A percentile compares a stretch with the other conserved stretches of the same genome.
Conservation (phyloP, 2,888 invertebrate species). For the Agriotes lineatus region DNA sequence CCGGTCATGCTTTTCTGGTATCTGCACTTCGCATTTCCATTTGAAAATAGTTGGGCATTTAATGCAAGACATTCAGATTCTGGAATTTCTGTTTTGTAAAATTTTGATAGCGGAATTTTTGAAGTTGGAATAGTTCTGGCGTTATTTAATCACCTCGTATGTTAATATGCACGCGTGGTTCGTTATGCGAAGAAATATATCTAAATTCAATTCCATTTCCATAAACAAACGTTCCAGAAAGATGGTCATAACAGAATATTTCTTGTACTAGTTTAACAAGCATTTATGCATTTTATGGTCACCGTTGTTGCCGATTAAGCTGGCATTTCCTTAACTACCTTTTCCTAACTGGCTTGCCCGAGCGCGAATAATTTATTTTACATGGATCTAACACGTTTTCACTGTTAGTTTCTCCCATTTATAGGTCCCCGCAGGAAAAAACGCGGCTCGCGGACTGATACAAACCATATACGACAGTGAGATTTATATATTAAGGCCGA, state of each 20-base stretch:
- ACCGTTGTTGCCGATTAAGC: conserved; percentile 16
- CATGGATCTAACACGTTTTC: conserved; percentile 26
- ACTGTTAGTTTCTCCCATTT: conserved; percentile 32
- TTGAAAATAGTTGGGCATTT: conserved; percentile 1
- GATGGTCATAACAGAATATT: conserved; percentile 13
- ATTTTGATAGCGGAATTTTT: conserved; percentile 5
- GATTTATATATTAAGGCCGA: conserved; percentile 38
- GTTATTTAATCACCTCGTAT: not conserved
- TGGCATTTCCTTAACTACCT: conserved; percentile 10
- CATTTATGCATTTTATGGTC: conserved; percentile 12
- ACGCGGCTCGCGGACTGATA: conserved; percentile 20
- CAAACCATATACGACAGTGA: conserved; percentile 33
- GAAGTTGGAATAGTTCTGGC: not conserved
- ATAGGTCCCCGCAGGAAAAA: conserved; percentile 17
- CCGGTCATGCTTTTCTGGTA: conserved; percentile 9
- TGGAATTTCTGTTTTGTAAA: conserved; percentile 17
- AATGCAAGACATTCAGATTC: not conserved
- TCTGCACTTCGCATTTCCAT: conserved; percentile 1
- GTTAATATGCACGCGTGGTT: not conserved
- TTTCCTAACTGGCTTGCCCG: conserved; percentile 17
- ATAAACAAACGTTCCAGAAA: conserved; percentile 11
- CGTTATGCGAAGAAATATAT: conserved; percentile 6
- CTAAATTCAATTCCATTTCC: conserved; percentile 7
- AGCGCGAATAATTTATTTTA: conserved; percentile 26
- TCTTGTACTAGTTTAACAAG: conserved; percentile 20